Evolutionary conservation across 2,888 invertebrate genomes (phyloP).

Genomic region (Troilus luridus): DNA sequence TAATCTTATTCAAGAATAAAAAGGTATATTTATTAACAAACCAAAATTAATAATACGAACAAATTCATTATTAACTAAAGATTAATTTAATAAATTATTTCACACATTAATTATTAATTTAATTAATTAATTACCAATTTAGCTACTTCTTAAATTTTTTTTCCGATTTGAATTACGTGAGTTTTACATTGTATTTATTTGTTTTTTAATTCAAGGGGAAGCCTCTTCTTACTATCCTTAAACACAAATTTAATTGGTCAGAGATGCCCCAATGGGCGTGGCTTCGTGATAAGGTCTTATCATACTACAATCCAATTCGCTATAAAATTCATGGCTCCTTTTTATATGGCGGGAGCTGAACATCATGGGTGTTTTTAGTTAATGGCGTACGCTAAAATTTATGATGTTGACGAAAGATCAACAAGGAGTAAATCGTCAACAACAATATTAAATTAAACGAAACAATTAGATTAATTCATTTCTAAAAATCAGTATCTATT

Average conservation of each 20-base stretch:
- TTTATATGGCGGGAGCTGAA: background rate
- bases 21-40: too few relatives aligned
- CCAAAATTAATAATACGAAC: too few relatives aligned
- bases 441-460: background rate
- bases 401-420: background rate
- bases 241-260: conserved; percentile 11
- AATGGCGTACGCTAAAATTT: background rate
- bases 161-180: background rate
- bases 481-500: too few relatives aligned
- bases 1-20: too few relatives aligned
- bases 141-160: background rate
- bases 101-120: background rate
- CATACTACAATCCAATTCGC: background rate
- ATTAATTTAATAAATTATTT: background rate
- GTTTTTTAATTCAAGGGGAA: background rate
- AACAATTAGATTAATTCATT: too few relatives aligned
- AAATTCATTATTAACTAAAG: background rate
- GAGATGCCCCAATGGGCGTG: background rate
- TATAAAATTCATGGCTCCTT: background rate
- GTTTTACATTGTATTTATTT: background rate
- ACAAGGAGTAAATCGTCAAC: background rate
- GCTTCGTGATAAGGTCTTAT: conserved; percentile 22
- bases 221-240: background rate
- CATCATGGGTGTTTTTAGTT: background rate
- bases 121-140: background rate